Base-by-base conservation (phyloP, 2,888 invertebrate genomes). In the Anticlea derivata region DNA sequence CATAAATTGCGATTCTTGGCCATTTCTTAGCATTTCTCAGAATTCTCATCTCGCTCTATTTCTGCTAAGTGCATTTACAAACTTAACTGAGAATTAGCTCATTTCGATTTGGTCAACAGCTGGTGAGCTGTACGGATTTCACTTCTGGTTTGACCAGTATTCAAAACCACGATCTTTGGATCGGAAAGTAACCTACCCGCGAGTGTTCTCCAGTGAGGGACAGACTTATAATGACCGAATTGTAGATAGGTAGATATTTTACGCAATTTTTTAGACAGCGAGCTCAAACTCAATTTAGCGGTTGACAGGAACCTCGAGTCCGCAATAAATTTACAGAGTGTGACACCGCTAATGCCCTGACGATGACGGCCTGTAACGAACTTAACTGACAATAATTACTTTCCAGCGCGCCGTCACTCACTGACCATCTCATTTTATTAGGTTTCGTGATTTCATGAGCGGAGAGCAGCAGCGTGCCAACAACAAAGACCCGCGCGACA, bases 371-470 rank as follows among this genome's bases (percentile, higher is more conserved):
- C 30, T 46, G 7, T 37, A 29, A 45, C 37, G 11, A 30, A 35
- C 45, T 8, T 27, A 45, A 22, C 35, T 29, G 24, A 23, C 46
- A 30, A 35, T 38, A 31, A 38, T 49, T 37, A 37, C 17, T 20
- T 30, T 8, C 1, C 37, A 24, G 17, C 11, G 41, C 11, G n/a
- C 17, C 30, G 29, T 31, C 38, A 38, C 29, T 40, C 34, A 13
- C 35, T 41, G 41, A 30, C 40, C 41, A 30, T 27, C 34, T 48
- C 40, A 23, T 48, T 29, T 41, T 29, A 35, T 41, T 44, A 34
- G 34, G 11, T 41, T 33, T 35, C 33, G 22, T 27, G 40, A 34
- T 44, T 44, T 27, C 35, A 44, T 34, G 33, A 34, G 35, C 10
- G 7, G 8, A 26, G 22, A 24, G 33, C n/a, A n/a, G n/a, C n/a